phyloP scores from a whole-genome alignment of 2,888 invertebrate genomes.

The Orthosia cruda region DNA sequence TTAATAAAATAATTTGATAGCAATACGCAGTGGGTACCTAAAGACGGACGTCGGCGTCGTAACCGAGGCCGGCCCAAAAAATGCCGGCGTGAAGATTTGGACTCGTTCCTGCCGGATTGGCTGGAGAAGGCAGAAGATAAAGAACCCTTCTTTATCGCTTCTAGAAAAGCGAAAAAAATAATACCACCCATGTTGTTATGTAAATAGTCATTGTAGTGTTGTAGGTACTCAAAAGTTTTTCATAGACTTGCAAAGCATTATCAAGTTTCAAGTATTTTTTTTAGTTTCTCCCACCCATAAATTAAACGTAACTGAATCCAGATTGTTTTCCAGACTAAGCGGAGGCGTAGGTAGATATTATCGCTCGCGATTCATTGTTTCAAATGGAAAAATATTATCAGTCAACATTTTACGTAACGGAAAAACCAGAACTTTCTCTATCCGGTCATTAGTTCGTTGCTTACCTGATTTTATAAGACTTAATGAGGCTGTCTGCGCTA shows the following conservation, averaged over 20 bases:
- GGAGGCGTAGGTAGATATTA: background rate
- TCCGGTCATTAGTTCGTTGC: background rate
- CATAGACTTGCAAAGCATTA: background rate
- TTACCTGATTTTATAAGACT: conserved; percentile 8
- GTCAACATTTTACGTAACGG: background rate
- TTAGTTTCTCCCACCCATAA: background rate
- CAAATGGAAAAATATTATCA: background rate
- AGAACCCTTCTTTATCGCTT: too few species aligned
- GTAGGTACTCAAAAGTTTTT: background rate
- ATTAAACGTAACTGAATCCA: background rate
- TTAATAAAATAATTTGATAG: too few species aligned
- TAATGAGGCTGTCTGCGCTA: conserved; percentile 5
- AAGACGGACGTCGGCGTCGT: too few species aligned
- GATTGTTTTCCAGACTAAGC: background rate
- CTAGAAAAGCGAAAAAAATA: too few species aligned
- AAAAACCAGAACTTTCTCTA: background rate
- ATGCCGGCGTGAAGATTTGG: too few species aligned
- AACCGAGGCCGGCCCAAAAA: too few species aligned
- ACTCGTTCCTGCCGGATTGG: too few species aligned
- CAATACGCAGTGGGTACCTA: too few species aligned
- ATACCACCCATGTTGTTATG: background rate
- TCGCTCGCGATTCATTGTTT: background rate
- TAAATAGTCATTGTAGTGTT: background rate
- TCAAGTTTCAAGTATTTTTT: background rate
- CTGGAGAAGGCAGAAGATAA: too few species aligned